A percentile compares a stretch with the other conserved stretches of the same genome.
phyloP scores from a whole-genome alignment of 2,888 invertebrate genomes.

The Sphecodes monilicornis region DNA sequence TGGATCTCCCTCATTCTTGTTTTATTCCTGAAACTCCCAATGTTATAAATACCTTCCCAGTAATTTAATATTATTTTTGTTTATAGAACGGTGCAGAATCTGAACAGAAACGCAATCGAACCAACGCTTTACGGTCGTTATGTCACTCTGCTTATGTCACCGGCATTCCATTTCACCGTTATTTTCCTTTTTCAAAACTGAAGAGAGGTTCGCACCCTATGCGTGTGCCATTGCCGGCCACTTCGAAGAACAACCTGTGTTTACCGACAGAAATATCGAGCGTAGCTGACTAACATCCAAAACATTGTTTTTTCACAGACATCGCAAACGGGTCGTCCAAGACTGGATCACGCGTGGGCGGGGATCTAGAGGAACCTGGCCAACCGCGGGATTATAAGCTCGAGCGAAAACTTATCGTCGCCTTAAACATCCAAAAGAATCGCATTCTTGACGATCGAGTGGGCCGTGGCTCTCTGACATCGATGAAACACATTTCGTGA shows the following conservation, averaged over 20 bases:
- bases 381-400: slow-evolving; percentile 30
- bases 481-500: neutral
- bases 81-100: neutral
- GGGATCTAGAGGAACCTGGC: slow-evolving; percentile 27
- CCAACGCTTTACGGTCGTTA: neutral
- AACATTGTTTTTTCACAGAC: slow-evolving; percentile 20
- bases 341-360: slow-evolving; percentile 51
- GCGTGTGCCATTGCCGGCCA: neutral
- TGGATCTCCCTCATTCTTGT: too few species aligned
- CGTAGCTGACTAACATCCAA: slow-evolving; percentile 14
- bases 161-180: neutral
- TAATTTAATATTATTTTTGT: neutral
- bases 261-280: neutral
- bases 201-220: neutral
- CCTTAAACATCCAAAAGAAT: slow-evolving; percentile 5
- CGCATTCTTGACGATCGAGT: neutral
- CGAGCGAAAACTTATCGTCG: slow-evolving; percentile 17
- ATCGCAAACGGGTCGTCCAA: slow-evolving; percentile 38
- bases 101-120: neutral
- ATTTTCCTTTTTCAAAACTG: neutral
- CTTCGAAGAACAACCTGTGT: neutral
- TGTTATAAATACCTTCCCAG: neutral
- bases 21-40: too few species aligned
- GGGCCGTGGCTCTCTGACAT: neutral
- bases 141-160: neutral